Base-by-base conservation (phyloP, 2,113 vertebrate genomes). In the Sapayoa aenigma region DNA sequence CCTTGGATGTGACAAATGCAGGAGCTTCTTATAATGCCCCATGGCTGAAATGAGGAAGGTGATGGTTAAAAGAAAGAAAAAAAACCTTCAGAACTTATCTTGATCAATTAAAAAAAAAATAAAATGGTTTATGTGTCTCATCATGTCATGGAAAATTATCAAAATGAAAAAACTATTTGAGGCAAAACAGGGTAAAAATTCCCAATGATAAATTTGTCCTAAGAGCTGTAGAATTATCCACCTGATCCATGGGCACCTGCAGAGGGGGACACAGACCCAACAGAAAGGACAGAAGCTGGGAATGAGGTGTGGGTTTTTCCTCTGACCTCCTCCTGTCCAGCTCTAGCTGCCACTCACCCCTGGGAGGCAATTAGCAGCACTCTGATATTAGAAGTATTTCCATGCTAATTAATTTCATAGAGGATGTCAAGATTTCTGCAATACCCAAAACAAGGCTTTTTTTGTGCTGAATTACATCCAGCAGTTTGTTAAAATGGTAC, bases 341-440 rank as follows among this genome's bases (percentile, higher is more conserved):
- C 49, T 53, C 11, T 10, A 62, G 49, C 27, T 92, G 85, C 73
- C 92, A 55, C 74, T 84, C 73, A 49, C 83, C 59, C 74, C 42
- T 69, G 68, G 83, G 73, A 93, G 67, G n/a, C 65, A 96, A 90
- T 94, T 93, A 93, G 44, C 27, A 67, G 58, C 69, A 41, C 28
- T 66, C 46, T 86, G 39, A 6, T 67, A 50, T 83, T 73, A 83
- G 42, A 69, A 84, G 42, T 59, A 66, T 83, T 85, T 90, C 50
- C n/a, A 55, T 47, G 63, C 27, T 80, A 92, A 88, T 93, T 88
- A 50, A 85, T 95, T 94, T 92, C 68, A 52, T 46, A 77, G 23
- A 80, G 39, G 84, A 93, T 88, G 68, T 86, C 85, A 90, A 67
- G 72, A 88, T 81, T 74, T 42, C 22, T 90, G 39, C 50, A 87